Conservation (phyloP, 2,797 vertebrate genomes). For the Fratercula arctica region DNA sequence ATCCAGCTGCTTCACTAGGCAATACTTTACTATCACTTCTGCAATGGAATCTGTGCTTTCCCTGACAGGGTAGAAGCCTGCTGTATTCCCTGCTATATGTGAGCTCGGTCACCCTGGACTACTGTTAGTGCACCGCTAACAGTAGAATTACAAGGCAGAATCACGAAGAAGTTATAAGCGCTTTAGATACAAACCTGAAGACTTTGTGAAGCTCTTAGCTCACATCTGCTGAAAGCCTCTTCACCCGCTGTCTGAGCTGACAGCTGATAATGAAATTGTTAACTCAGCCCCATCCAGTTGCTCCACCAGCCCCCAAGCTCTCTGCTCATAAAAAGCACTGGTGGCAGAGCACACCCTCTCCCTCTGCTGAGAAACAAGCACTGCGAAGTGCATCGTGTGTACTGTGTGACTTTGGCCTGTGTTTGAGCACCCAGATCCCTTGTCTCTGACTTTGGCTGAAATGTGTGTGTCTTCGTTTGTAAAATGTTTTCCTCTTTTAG, state of each 20-base stretch:
- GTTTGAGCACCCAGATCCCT: background rate
- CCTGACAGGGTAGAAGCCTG: background rate
- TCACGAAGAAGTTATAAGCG: background rate
- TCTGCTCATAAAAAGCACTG: background rate
- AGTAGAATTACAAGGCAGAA: too few relatives aligned
- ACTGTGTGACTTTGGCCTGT: background rate
- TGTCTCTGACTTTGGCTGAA: background rate
- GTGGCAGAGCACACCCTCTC: background rate
- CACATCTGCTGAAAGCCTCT: background rate
- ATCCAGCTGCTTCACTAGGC: background rate
- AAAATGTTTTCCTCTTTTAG: background rate
- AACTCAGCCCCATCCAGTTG: background rate
- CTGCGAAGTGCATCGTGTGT: background rate
- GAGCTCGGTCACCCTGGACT: rapidly evolving
- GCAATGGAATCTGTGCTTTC: background rate
- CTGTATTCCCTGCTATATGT: background rate
- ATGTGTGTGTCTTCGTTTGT: background rate
- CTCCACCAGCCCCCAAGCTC: background rate
- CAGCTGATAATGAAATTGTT: background rate
- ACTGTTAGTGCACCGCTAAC: too few relatives aligned
- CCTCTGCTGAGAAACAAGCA: background rate
- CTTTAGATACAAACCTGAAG: background rate
- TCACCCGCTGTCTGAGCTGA: background rate
- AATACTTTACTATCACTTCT: background rate
- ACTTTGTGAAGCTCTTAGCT: background rate